phyloP scores from a whole-genome alignment of 2,113 vertebrate genomes.

The Amblyornis subalaris region DNA sequence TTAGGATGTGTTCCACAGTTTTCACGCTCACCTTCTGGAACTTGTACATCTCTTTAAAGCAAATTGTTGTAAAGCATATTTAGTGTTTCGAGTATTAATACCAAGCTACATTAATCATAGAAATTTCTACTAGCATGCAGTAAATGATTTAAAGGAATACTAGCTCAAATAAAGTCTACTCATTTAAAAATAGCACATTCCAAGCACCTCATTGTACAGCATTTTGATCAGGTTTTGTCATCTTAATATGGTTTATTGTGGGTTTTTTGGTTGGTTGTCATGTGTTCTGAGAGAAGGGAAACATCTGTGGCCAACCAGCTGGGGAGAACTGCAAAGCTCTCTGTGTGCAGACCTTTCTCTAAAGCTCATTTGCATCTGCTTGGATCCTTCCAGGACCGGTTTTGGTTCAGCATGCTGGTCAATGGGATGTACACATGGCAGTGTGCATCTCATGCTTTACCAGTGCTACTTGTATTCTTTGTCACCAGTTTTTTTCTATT shows the following conservation, averaged over 20 bases:
- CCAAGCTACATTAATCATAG: neutral
- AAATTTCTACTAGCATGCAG: neutral
- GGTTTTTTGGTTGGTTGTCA: accelerated
- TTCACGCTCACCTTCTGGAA: slow-evolving; percentile 43
- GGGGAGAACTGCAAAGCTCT: neutral
- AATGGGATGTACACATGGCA: accelerated
- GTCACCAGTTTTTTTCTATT: neutral
- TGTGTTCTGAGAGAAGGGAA: neutral
- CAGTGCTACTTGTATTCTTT: neutral
- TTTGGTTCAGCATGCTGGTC: neutral
- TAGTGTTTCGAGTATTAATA: neutral
- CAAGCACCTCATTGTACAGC: neutral
- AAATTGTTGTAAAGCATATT: neutral
- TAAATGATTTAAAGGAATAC: neutral
- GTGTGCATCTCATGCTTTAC: neutral
- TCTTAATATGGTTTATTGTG: accelerated
- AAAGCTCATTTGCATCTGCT: neutral
- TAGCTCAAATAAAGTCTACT: neutral
- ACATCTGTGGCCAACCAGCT: accelerated
- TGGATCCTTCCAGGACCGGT: neutral
- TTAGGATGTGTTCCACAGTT: neutral
- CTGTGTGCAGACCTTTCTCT: accelerated
- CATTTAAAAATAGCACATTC: accelerated
- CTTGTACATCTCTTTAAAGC: neutral
- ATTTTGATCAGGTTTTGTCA: neutral